These are phyloP conservation scores for Protosalanx chinensis DNA, from an alignment of 2,797 vertebrate species.

Conservation along the genomic window DNA sequence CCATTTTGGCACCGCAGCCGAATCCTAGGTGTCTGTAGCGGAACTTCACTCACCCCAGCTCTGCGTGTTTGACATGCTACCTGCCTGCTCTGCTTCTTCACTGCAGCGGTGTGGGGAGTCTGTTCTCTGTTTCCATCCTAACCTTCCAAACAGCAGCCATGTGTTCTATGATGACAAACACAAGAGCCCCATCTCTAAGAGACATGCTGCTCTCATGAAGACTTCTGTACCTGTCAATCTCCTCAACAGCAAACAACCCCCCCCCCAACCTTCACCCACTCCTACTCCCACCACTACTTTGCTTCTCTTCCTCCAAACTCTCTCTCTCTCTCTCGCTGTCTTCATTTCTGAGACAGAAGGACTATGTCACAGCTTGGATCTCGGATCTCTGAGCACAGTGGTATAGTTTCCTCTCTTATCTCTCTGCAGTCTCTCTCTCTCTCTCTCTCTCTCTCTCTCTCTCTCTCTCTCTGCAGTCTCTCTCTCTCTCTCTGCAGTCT, in stretches of 20 bases:
- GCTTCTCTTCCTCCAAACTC: background rate
- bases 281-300: no score
- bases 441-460: background rate
- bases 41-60: constrained; percentile 36
- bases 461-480: background rate
- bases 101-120: constrained; percentile 56
- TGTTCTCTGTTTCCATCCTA: constrained; percentile 48
- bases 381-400: no score
- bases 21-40: constrained; percentile 56
- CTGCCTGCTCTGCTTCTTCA: constrained; percentile 57
- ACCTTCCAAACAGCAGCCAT: constrained; percentile 27
- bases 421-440: background rate
- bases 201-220: no score
- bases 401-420: background rate
- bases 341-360: background rate
- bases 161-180: constrained; percentile 61
- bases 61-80: constrained; percentile 40
- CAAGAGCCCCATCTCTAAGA: background rate
- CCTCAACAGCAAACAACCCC: background rate
- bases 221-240: no score
- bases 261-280: background rate
- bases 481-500: background rate
- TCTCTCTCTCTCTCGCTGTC: constrained; percentile 7
- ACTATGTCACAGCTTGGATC: no score
- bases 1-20: constrained; percentile 36